These are phyloP conservation scores for Peucedramus taeniatus DNA, from an alignment of 2,113 vertebrate species.

Conservation along the genomic window DNA sequence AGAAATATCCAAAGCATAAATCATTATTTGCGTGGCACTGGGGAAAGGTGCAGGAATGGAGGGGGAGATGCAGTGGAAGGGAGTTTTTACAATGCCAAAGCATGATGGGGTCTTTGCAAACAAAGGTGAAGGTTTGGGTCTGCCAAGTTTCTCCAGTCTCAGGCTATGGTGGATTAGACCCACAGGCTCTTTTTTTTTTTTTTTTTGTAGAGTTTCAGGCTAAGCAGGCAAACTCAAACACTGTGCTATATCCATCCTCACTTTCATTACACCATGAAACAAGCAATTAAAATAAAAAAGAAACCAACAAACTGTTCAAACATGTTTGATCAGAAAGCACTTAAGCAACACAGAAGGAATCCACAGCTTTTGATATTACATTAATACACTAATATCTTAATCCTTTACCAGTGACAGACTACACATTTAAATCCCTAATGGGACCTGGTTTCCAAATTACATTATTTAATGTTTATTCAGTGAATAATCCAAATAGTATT, in stretches of 20 bases:
- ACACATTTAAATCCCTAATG: constrained; percentile 66
- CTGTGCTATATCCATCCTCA: neutral
- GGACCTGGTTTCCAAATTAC: constrained; percentile 76
- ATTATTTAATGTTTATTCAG: constrained; percentile 79
- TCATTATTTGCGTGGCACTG: accelerated
- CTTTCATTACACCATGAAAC: neutral
- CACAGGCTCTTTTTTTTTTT: neutral
- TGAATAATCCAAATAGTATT: constrained; percentile 75
- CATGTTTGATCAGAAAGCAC: constrained; percentile 61
- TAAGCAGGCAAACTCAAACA: neutral
- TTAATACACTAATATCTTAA: constrained; percentile 78
- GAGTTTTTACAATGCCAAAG: neutral
- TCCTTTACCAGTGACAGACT: constrained; percentile 65
- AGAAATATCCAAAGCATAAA: neutral
- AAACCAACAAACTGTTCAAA: neutral
- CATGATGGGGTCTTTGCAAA: neutral
- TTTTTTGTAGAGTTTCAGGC: neutral
- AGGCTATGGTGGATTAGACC: neutral
- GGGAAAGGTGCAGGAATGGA: neutral
- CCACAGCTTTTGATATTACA: constrained; percentile 66
- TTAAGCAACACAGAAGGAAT: constrained; percentile 50
- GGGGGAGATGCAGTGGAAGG: neutral
- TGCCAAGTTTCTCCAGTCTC: neutral
- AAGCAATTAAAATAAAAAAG: constrained; percentile 12
- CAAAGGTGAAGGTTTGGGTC: neutral